Conservation (phyloP, 2,888 invertebrate species). For the Harpalus rubripes region DNA sequence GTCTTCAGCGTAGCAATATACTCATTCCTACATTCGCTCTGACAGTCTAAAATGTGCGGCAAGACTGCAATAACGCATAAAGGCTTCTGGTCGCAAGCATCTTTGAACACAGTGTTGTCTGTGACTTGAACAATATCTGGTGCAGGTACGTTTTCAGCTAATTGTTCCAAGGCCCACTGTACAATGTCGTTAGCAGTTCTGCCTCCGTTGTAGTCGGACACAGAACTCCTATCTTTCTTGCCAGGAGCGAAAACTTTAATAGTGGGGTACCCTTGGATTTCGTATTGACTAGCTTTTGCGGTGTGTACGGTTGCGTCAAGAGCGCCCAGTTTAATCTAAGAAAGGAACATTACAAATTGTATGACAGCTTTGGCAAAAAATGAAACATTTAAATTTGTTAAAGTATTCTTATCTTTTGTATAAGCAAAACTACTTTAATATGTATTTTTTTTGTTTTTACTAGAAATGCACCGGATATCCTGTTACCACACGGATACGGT, state of each 20-base stretch:
- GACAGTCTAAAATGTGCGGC: slow-evolving; percentile 97
- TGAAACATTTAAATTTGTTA: too few species aligned
- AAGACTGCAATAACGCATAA: slow-evolving; percentile 94
- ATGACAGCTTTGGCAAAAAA: too few species aligned
- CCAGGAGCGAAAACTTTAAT: slow-evolving; percentile 94
- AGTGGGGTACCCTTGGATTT: slow-evolving; percentile 96
- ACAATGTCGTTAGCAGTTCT: slow-evolving; percentile 94
- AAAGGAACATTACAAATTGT: slow-evolving; percentile 1
- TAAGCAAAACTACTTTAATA: too few species aligned
- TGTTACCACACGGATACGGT: too few species aligned
- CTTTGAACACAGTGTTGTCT: slow-evolving; percentile 82
- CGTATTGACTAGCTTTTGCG: slow-evolving; percentile 89
- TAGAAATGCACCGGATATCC: too few species aligned
- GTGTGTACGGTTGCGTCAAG: slow-evolving; percentile 97
- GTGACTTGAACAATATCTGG: slow-evolving; percentile 91
- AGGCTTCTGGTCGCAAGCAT: slow-evolving; percentile 91
- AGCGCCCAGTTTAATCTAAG: slow-evolving; percentile 91
- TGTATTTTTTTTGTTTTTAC: too few species aligned
- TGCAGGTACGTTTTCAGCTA: slow-evolving; percentile 91
- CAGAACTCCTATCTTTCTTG: slow-evolving; percentile 84
- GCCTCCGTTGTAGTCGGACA: slow-evolving; percentile 94
- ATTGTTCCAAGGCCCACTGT: slow-evolving; percentile 91
- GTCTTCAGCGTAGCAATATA: slow-evolving; percentile 86
- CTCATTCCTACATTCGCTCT: slow-evolving; percentile 91
- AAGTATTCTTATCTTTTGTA: too few species aligned